Evolutionary conservation across 2,888 invertebrate genomes (phyloP), one percentile per base, ranked within the genome.

Genomic region (Apomyelois bistriatella): DNA sequence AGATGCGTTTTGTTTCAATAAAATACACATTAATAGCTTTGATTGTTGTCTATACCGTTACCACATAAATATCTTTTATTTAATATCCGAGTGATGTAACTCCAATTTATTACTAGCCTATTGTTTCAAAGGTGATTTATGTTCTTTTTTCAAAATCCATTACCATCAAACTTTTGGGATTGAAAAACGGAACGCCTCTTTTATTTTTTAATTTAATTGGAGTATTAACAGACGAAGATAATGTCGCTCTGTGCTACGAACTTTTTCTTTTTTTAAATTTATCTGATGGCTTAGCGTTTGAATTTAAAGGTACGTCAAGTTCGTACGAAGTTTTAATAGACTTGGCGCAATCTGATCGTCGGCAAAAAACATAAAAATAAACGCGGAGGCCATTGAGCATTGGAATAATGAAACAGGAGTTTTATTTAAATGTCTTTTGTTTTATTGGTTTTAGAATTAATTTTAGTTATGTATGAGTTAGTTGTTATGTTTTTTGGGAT

Each of bases 261-360:
- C 70, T 74, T 76, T 79, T 72, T 68, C 68, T 71, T 74, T 81
- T 78, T 77, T 72, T 57, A 64, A 68, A 64, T 74, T 85, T 85
- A 89, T 88, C 89, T 72, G 89, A 87, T 87, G 85, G 85, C 85
- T 89, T 88, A 88, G 84, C 79, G 82, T 86, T 87, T 82, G 85
- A 85, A 85, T 85, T 85, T 82, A 85, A 82, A 86, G 86, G 86
- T 85, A 82, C 79, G 82, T 82, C 79, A 79, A 78, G 77, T 77
- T 67, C 59, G 74, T 77, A 80, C 76, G 74, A 89, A 89, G 80
- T 89, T 89, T 89, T 89, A 89, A 89, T 89, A 87, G 90, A 89
- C 75, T 82, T 68, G 62, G 62, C 64, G 70, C 76, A 83, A 88
- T 88, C 85, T 76, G 89, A 89, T 89, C 78, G 74, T 64, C 55